Percentiles rank a stretch among this genome's conserved stretches.
phyloP scores from a whole-genome alignment of 2,888 invertebrate genomes.

The Erynnis tages region DNA sequence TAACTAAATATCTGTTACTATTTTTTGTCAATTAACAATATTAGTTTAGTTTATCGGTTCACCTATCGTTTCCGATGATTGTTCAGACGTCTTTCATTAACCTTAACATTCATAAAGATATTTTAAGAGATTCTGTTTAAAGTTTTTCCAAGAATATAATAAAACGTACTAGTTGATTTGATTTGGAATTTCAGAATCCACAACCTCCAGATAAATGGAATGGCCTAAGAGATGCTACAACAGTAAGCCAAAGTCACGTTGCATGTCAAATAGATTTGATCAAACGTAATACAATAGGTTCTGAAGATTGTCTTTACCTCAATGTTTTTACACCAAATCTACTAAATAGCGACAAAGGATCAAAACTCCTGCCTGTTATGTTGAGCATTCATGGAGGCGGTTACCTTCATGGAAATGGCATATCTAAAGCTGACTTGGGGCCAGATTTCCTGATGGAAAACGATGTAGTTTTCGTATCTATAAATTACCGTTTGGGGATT shows the following conservation, averaged over 20 bases:
- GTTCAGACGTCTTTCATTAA: too few species aligned
- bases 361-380: slow-evolving; percentile 49
- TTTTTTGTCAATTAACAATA: too few species aligned
- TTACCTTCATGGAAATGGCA: slow-evolving; percentile 54
- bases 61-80: too few species aligned
- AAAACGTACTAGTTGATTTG: too few species aligned
- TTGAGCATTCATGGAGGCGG: slow-evolving; percentile 65
- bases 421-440: slow-evolving; percentile 45
- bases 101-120: too few species aligned
- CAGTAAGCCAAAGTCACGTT: slow-evolving; percentile 45
- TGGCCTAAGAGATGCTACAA: slow-evolving; percentile 71
- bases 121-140: too few species aligned
- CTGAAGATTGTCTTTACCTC: slow-evolving; percentile 63
- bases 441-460: slow-evolving; percentile 59
- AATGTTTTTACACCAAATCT: slow-evolving; percentile 58
- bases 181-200: slow-evolving; percentile 46
- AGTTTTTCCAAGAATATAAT: too few species aligned
- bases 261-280: slow-evolving; percentile 42
- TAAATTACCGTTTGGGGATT: slow-evolving; percentile 64
- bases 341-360: slow-evolving; percentile 26
- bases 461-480: slow-evolving; percentile 56
- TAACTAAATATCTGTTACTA: too few species aligned
- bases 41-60: too few species aligned
- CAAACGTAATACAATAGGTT: slow-evolving; percentile 39
- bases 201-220: slow-evolving; percentile 59